Evolutionary conservation across 2,113 vertebrate genomes (phyloP).

Genomic region (Pelusios castaneus): DNA sequence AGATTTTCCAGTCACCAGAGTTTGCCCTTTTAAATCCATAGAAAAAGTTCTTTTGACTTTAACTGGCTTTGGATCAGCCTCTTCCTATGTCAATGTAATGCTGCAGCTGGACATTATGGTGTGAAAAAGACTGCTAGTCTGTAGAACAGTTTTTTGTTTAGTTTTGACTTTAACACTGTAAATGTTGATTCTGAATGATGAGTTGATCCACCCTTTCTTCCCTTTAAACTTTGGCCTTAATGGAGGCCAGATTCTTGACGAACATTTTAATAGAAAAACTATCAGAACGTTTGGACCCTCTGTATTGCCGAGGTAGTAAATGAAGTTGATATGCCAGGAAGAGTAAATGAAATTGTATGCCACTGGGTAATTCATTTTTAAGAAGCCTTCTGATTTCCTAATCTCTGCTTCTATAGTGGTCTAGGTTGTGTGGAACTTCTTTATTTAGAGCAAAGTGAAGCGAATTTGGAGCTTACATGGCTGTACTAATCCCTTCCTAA

Average conservation of each 20-base stretch:
- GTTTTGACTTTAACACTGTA: neutral
- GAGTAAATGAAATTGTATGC: no score
- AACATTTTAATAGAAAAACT: neutral
- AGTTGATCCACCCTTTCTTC: neutral
- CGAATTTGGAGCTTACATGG: neutral
- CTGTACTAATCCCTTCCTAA: neutral
- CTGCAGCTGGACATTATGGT: neutral
- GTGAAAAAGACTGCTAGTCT: neutral
- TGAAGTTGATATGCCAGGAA: neutral
- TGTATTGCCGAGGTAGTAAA: neutral
- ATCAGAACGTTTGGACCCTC: accelerated
- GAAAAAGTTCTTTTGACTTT: neutral
- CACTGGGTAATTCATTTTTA: neutral
- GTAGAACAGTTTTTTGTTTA: neutral
- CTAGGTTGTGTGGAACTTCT: neutral
- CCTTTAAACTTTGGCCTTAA: neutral
- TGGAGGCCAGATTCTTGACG: neutral
- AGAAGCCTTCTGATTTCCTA: neutral
- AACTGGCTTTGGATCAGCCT: neutral
- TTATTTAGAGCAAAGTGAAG: neutral
- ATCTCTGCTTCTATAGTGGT: neutral
- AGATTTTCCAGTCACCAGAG: neutral
- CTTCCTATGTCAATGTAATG: accelerated
- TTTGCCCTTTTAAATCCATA: neutral
- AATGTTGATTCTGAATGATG: neutral